Percentiles rank a stretch among this genome's conserved stretches.
Evolutionary conservation across 2,797 vertebrate genomes (phyloP).

Genomic region (Sebastes taczanowskii): DNA sequence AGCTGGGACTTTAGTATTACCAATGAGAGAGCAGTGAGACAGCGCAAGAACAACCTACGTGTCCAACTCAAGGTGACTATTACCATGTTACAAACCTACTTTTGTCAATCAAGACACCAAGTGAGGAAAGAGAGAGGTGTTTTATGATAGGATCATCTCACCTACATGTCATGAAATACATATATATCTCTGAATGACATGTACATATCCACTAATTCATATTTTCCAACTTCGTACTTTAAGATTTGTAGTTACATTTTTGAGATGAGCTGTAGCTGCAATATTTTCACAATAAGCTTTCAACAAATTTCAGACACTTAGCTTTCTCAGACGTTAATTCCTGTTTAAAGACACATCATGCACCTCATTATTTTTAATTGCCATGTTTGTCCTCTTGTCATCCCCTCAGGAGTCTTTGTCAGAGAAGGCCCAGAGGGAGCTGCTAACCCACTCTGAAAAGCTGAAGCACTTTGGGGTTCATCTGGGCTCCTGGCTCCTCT

Average conservation of each 20-base stretch:
- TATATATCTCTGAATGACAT: not conserved
- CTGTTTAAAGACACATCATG: not conserved
- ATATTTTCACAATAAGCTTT: not conserved
- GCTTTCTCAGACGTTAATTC: not conserved
- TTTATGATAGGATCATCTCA: not conserved
- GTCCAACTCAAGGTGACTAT: conserved; percentile 89
- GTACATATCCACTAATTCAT: not conserved
- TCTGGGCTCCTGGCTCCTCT: conserved; percentile 85
- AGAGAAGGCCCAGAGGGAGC: conserved; percentile 76
- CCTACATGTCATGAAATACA: not conserved
- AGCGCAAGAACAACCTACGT: conserved; percentile 89
- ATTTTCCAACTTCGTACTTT: not conserved
- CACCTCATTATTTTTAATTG: not conserved
- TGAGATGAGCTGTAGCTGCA: not conserved
- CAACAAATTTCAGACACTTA: not conserved
- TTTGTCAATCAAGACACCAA: not conserved
- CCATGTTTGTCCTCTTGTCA: not conserved
- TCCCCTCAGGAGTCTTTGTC: conserved; percentile 87
- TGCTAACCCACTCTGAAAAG: conserved; percentile 72
- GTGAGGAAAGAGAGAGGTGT: not conserved
- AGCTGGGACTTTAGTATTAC: conserved; percentile 94
- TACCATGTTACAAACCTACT: not conserved
- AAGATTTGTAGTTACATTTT: not conserved
- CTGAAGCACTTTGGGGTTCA: conserved; percentile 72
- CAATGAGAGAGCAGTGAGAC: conserved; percentile 87